These are phyloP conservation scores for Scaptomyza flava DNA, from an alignment of 2,888 invertebrate genomes.

Conservation along the genomic window DNA sequence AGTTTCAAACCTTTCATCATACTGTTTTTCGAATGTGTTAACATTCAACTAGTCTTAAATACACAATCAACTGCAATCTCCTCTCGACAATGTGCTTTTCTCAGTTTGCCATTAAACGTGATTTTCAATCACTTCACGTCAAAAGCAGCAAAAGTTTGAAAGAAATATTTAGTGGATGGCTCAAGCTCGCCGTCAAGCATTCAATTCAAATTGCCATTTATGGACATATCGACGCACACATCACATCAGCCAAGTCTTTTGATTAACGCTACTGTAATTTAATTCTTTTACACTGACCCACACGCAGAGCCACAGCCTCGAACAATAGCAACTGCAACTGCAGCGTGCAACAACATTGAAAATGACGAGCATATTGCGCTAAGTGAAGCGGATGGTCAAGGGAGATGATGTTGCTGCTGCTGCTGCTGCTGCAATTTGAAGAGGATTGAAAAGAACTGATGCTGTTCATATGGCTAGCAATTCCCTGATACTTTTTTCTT, in stretches of 20 bases:
- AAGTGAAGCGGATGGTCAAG: conserved; percentile 40
- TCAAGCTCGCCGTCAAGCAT: conserved; percentile 25
- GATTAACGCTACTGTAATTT: conserved; percentile 52
- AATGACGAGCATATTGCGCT: conserved; percentile 34
- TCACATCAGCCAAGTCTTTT: conserved; percentile 21
- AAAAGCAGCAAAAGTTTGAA: neutral
- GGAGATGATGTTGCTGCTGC: neutral
- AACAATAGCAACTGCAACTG: conserved; percentile 15
- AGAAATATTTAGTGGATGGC: neutral
- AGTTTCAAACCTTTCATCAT: too few relatives aligned
- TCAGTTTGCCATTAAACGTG: neutral
- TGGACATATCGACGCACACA: conserved; percentile 15
- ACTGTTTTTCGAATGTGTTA: too few relatives aligned
- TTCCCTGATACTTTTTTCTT: neutral
- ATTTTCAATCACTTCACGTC: neutral
- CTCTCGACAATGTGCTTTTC: neutral
- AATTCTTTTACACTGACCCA: conserved; percentile 57
- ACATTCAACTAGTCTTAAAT: too few relatives aligned
- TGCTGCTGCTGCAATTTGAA: neutral
- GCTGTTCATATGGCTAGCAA: conserved; percentile 30
- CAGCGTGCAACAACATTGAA: conserved; percentile 31
- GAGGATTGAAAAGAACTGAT: conserved; percentile 10
- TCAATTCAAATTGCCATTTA: conserved; percentile 45
- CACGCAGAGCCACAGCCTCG: conserved; percentile 33
- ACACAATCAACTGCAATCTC: too few relatives aligned